Conservation (phyloP, 92 coral and sea anemone species). For the Scolanthus callimorphus region DNA sequence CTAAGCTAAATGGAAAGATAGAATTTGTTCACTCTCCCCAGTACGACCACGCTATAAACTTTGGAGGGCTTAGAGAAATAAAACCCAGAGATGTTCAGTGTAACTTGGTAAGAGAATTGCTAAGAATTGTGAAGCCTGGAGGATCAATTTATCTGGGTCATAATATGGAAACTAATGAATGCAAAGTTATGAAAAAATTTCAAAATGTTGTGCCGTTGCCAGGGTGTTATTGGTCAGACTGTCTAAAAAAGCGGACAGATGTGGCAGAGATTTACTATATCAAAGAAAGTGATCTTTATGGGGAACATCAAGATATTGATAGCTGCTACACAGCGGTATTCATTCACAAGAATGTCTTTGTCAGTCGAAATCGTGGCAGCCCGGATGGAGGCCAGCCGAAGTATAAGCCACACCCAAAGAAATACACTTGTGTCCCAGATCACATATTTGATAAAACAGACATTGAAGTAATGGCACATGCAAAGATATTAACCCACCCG, state of each 20-base stretch:
- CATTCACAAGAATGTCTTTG: constrained; percentile 64
- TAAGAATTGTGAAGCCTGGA: constrained; percentile 74
- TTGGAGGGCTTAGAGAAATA: constrained; percentile 80
- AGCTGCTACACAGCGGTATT: constrained; percentile 86
- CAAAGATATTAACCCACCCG: background rate
- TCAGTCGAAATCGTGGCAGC: constrained; percentile 29
- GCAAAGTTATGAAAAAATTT: constrained; percentile 51
- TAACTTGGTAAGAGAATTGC: constrained; percentile 54
- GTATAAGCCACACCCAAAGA: constrained; percentile 45
- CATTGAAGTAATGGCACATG: background rate
- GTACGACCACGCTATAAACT: constrained; percentile 79
- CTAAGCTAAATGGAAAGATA: constrained; percentile 20
- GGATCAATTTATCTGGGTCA: constrained; percentile 90
- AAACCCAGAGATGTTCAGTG: constrained; percentile 53
- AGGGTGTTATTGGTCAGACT: constrained; percentile 84
- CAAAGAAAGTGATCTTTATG: constrained; percentile 72
- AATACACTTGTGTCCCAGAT: constrained; percentile 36
- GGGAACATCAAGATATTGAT: constrained; percentile 52
- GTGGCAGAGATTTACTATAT: constrained; percentile 78
- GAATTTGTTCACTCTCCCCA: constrained; percentile 7
- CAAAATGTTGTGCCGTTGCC: constrained; percentile 30
- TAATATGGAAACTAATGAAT: constrained; percentile 73
- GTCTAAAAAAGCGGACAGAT: constrained; percentile 56
- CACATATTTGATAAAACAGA: background rate
- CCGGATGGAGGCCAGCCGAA: constrained; percentile 23